A percentile compares a stretch with the other conserved stretches of the same genome.
phyloP scores from a whole-genome alignment of 1,140 invertebrate species.

The Cydia strobilella region DNA sequence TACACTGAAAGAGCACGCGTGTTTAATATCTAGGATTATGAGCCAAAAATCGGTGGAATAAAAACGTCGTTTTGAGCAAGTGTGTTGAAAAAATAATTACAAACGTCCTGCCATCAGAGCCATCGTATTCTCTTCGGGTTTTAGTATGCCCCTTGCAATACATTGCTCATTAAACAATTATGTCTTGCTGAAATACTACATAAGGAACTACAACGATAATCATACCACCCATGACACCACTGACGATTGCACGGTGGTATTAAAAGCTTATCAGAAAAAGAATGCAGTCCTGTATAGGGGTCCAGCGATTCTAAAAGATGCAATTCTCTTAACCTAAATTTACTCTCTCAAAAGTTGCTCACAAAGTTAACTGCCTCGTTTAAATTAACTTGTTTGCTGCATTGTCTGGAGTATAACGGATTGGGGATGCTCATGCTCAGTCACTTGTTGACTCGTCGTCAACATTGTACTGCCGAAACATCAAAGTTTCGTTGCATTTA shows the following conservation, averaged over 20 bases:
- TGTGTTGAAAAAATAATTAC: neutral
- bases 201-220: no score
- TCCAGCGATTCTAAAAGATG: neutral
- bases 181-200: slow-evolving; percentile 2
- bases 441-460: neutral
- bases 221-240: no score
- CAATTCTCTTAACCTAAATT: neutral
- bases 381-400: slow-evolving; percentile 10
- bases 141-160: neutral
- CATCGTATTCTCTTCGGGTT: neutral
- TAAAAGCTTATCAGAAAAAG: no score
- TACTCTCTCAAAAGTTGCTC: neutral
- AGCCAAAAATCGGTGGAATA: no score
- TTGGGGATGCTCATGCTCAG: neutral
- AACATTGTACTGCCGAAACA: neutral
- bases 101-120: neutral
- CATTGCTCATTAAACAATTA: neutral
- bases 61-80: no score
- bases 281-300: neutral
- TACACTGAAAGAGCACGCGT: no score
- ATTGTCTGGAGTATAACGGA: neutral
- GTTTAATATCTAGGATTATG: no score
- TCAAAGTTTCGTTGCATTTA: slow-evolving; percentile 10
- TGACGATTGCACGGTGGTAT: neutral
- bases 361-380: neutral